Percentiles rank a stretch among this genome's conserved stretches.
phyloP scores from a whole-genome alignment of 1,140 invertebrate genomes.

The Panagrolaimus sp. region DNA sequence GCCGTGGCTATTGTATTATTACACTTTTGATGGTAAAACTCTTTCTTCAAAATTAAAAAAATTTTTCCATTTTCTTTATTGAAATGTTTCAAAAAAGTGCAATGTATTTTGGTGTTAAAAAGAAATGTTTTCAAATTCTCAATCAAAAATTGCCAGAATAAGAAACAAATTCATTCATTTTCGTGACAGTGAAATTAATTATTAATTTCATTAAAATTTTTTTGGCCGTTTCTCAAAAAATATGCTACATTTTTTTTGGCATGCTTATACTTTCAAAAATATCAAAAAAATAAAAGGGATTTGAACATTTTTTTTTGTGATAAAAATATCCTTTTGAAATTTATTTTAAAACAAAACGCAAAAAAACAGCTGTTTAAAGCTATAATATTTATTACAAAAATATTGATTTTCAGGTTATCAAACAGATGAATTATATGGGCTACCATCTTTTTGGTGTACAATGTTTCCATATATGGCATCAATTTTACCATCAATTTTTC shows the following conservation, averaged over 20 bases:
- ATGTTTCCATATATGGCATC: conserved; percentile 55
- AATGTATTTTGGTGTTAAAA: not conserved
- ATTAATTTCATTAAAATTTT: too few relatives aligned
- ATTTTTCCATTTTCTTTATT: not conserved
- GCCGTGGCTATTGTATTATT: conserved; percentile 59
- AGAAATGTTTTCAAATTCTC: not conserved
- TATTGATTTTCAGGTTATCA: conserved; percentile 40
- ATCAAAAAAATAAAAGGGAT: too few relatives aligned
- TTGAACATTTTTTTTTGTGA: too few relatives aligned
- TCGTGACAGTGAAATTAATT: too few relatives aligned
- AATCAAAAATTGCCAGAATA: conserved; percentile 10
- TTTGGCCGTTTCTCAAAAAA: too few relatives aligned
- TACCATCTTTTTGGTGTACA: conserved; percentile 54
- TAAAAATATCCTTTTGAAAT: too few relatives aligned
- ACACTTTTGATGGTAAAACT: conserved; percentile 49
- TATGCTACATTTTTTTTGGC: too few relatives aligned
- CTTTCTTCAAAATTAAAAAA: not conserved
- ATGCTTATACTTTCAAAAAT: too few relatives aligned
- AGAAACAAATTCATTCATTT: too few relatives aligned
- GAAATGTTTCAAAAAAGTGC: not conserved
- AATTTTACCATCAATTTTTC: conserved; percentile 56
- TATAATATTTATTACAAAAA: conserved; percentile 5
- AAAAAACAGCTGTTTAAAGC: too few relatives aligned
- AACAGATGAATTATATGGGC: conserved; percentile 40
- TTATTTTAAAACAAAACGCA: too few relatives aligned